Base-by-base conservation (phyloP, 1,140 invertebrate species). In the Brachionus koreanus region DNA sequence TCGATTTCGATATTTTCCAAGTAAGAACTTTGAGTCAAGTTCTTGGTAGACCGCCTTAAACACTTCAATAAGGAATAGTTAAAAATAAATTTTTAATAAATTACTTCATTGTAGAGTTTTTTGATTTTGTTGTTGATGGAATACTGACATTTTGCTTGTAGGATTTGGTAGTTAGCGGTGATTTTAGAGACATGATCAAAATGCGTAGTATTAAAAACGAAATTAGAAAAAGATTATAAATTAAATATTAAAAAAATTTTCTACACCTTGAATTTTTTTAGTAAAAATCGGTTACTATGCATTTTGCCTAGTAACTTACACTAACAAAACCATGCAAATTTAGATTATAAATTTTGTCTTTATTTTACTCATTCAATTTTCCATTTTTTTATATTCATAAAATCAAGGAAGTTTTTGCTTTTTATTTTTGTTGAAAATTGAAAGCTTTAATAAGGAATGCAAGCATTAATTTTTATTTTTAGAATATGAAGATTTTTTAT, bases 1-100 rank as follows among this genome's bases (percentile, higher is more conserved):
- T 88, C 87, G 16, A 84, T 84, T 79, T 89, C 88, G 81, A 89
- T 87, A 37, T 84, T 85, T 12, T 83, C 46, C 39, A 74, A 29
- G 12, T 29, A 5, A 5, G 69, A 46, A 74, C 19, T 74, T 43
- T 74, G 37, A 0, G 43, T 19, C 10, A 5, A 74, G 9, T 10
- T 46, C n/a, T 46, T 74, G 0, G 39, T 74, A 13, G 69, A 43
- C 23, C 39, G 37, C 6, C 69, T 74, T 25, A 74, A 74, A 16
- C 5, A 10, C 2, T 37, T 74, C 16, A 10, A 46, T 23, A 6
- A 12, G 16, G 37, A 37, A 39, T n/a, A 7, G n/a, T 42, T 39
- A 9, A 19, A 19, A 37, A 39, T 16, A 7, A 19, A 42, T 33
- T 72, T 72, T 25, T 23, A 46, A 43, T 46, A 46, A 46, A 23